phyloP scores from a whole-genome alignment of 2,113 vertebrate species.

The Galemys pyrenaicus region DNA sequence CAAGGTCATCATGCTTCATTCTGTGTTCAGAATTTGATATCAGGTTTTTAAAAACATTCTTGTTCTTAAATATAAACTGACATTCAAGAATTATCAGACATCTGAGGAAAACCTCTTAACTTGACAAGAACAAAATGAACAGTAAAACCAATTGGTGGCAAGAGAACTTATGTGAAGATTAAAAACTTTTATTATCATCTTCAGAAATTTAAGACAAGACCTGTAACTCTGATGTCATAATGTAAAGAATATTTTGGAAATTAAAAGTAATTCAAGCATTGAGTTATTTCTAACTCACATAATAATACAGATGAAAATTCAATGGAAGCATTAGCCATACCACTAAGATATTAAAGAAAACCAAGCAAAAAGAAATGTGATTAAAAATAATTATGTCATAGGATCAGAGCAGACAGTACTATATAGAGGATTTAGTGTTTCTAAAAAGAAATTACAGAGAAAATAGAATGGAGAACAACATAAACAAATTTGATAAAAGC shows the following conservation, averaged over 20 bases:
- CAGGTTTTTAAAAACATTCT: background rate
- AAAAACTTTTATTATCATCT: background rate
- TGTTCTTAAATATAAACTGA: background rate
- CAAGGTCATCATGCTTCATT: background rate
- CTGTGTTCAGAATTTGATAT: background rate
- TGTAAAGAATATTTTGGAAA: background rate
- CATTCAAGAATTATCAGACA: background rate
- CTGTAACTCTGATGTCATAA: background rate
- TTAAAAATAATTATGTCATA: background rate
- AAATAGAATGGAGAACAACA: background rate
- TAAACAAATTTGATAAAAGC: background rate
- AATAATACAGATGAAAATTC: background rate
- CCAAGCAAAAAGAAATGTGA: background rate
- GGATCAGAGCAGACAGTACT: background rate
- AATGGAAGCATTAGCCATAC: background rate
- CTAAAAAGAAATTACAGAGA: background rate
- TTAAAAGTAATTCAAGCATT: background rate
- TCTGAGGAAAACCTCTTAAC: background rate
- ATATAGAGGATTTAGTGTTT: background rate
- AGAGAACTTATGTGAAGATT: background rate
- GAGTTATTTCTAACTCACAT: too few relatives aligned
- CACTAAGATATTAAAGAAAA: constrained; percentile 6
- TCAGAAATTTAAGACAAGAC: background rate
- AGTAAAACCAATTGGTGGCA: background rate
- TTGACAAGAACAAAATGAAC: background rate